Base-by-base conservation (phyloP, 2,113 vertebrate species). In the Acanthisitta chloris region DNA sequence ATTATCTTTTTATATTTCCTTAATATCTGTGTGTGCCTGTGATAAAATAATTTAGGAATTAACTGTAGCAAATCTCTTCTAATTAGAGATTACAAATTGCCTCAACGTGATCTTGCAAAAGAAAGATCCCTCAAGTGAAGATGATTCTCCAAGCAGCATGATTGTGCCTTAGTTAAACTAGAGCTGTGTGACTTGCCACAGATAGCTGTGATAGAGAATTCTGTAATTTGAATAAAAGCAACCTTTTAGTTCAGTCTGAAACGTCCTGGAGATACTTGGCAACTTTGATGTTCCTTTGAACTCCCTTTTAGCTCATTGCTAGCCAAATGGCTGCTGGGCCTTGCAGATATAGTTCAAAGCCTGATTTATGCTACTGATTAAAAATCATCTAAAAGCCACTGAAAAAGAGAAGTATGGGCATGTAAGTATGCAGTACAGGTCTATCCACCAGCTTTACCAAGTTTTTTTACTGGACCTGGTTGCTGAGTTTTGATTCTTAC, bases 201-300 rank as follows among this genome's bases (percentile, higher is more conserved):
- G 49, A 45, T 40, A 64, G 12, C 70, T 81, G 12, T 21, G 61
- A 66, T 67, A 77, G 18, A 81, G n/a, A 36, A 77, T 46, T 72
- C 34, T 77, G 25, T 46, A 26, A 73, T 38, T 77, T 88, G 36
- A 59, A 49, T 86, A 43, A 90, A 96, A 88, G 38, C 11, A 77
- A 49, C 38, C 9, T 93, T 80, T 65, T 66, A 57, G 23, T 70
- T 88, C 8, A 10, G 83, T 86, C 70, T 19, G 33, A 90, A 79
- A 52, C 0, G 0, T 33, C 8, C 5, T 66, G 4, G 79, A 77
- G 40, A 34, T 64, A 49, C 34, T 28, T n/a, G 46, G 29, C 43
- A 83, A 58, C 43, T 76, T 76, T 81, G 26, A 42, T 70, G 42
- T 88, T 94, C 54, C 67, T 93, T 92, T 95, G 86, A 94, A 66